Conservation (phyloP, 2,888 invertebrate species). For the Phortica okadai region DNA sequence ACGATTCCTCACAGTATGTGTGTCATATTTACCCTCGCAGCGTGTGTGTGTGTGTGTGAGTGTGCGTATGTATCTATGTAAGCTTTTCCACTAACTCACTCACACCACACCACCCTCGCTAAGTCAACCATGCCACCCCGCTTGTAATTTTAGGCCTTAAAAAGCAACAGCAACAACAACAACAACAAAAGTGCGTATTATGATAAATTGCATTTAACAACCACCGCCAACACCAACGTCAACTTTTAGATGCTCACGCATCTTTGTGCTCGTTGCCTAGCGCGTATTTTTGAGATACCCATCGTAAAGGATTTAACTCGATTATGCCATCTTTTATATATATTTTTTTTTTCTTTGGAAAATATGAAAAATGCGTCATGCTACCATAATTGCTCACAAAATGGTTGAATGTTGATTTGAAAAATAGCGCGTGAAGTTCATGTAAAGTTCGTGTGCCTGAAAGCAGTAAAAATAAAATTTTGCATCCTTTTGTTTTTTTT, state of each 20-base stretch:
- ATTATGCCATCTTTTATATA: conserved; percentile 19
- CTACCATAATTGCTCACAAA: neutral
- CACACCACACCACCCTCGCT: conserved; percentile 40
- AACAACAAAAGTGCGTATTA: conserved; percentile 47
- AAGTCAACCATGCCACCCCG: conserved; percentile 5
- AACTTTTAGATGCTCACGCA: neutral
- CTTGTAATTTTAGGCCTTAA: conserved; percentile 43
- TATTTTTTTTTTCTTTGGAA: neutral
- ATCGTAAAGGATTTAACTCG: conserved; percentile 60
- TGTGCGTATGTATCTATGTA: conserved; percentile 52
- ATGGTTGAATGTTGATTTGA: neutral
- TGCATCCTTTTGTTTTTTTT: neutral
- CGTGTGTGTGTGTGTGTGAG: conserved; percentile 8
- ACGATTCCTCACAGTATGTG: conserved; percentile 47
- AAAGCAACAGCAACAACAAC: neutral
- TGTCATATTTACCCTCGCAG: conserved; percentile 64
- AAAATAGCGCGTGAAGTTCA: conserved; percentile 1
- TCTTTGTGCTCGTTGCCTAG: conserved; percentile 8
- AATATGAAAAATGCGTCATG: conserved; percentile 6
- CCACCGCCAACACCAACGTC: conserved; percentile 56
- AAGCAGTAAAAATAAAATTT: neutral
- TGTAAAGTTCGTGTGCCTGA: neutral
- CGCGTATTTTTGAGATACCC: conserved; percentile 5
- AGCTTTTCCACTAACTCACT: conserved; percentile 45
- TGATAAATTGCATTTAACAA: conserved; percentile 71